These are phyloP conservation scores for Balearica regulorum DNA, from an alignment of 2,797 vertebrate species.

Conservation along the genomic window DNA sequence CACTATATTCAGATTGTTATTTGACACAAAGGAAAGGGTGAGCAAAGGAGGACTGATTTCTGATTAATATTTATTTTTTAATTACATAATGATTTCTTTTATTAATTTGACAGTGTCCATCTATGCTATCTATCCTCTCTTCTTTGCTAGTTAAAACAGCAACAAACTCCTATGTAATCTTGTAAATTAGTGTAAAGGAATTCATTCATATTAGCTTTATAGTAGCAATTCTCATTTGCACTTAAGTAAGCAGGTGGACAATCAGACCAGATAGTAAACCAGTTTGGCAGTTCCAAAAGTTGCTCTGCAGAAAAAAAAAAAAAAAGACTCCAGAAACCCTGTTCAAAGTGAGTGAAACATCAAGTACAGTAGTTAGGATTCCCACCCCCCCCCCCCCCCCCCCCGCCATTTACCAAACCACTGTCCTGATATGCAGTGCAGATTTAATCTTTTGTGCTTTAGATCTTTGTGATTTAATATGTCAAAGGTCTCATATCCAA, in stretches of 20 bases:
- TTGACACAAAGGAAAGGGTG: background rate
- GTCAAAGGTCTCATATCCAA: background rate
- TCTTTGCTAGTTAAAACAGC: background rate
- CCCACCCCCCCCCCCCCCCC: background rate
- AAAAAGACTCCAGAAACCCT: background rate
- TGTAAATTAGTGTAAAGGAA: background rate
- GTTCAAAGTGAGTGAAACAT: background rate
- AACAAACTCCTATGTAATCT: background rate
- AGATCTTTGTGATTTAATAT: background rate
- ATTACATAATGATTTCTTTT: background rate
- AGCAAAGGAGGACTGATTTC: background rate
- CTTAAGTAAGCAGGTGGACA: background rate
- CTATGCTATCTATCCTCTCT: background rate
- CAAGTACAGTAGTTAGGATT: background rate
- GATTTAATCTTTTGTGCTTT: background rate
- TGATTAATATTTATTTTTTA: background rate
- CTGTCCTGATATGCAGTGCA: background rate
- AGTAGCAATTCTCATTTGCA: background rate
- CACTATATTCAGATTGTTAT: background rate
- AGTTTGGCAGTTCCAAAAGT: background rate
- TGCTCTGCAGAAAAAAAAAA: background rate
- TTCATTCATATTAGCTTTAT: background rate
- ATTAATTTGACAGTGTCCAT: background rate
- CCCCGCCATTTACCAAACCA: background rate
- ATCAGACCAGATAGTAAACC: background rate